Evolutionary conservation across 2,797 vertebrate genomes (phyloP), one percentile per base, ranked within the genome.

Genomic region (Rousettus madagascariensis): DNA sequence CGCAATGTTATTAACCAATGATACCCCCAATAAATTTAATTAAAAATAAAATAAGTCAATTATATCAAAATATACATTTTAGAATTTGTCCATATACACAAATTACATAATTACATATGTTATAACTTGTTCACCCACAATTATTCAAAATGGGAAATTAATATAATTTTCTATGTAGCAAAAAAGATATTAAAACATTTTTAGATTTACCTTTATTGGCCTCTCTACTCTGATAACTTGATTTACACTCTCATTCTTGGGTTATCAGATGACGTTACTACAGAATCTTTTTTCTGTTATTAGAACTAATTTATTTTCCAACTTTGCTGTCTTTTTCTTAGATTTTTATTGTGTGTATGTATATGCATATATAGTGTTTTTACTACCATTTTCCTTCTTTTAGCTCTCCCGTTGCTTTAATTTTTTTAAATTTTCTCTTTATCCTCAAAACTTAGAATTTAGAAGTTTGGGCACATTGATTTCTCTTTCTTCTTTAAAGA

Each of bases 381-480:
- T 90, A 51, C 20, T 38, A 8, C 4, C 20, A 6, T 87, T 89
- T 86, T 13, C 5, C 17, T 38, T 72, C 0, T 75, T 63, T 85
- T 68, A 83, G 41, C 15, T 82, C 24, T 77, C 1, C 33, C 4
- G 63, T 19, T 79, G 12, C 17, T 6, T 86, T 22, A 83, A 33
- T 30, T 55, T 49, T 53, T 59, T 61, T 51, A 4, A 17, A 8
- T 61, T 89, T 83, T 72, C 22, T 55, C 53, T 90, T 79, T 79
- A 46, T 84, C 26, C 43, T 90, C 26, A 84, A 53, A 94, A 87
- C 49, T 79, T 71, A 94, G 43, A 90, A 65, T 84, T 94, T 80
- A 53, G 85, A 93, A 97, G 75, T 49, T 38, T 36, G 55, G 20
- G 20, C 8, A 87, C 24, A 63, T 78, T 87, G 53, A 38, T 75